Percentiles rank a stretch among this genome's conserved stretches.
phyloP scores from a whole-genome alignment of 1,140 invertebrate species.

The Anastrepha ludens region DNA sequence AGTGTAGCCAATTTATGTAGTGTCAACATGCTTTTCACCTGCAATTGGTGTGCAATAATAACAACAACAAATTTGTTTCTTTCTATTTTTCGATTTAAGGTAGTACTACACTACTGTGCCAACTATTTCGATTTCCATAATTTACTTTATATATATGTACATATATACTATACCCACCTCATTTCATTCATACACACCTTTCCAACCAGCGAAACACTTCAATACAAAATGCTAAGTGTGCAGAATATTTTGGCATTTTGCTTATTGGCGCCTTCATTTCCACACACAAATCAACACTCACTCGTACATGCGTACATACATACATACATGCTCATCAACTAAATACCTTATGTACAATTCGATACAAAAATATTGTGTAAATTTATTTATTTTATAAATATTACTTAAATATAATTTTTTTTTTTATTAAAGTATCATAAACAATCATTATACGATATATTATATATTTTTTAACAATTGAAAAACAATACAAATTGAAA shows the following conservation, averaged over 20 bases:
- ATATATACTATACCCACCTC: too few relatives aligned
- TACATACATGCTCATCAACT: conserved; percentile 9
- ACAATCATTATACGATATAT: conserved; percentile 36
- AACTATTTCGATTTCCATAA: neutral
- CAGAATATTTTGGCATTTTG: too few relatives aligned
- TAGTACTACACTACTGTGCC: neutral
- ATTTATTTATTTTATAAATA: conserved; percentile 46
- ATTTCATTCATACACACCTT: too few relatives aligned
- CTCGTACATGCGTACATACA: neutral
- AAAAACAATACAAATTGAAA: conserved; percentile 51
- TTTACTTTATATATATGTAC: neutral
- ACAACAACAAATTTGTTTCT: neutral
- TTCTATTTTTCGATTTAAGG: neutral
- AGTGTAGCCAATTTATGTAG: neutral
- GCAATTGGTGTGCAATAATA: neutral
- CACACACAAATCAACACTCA: too few relatives aligned
- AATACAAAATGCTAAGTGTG: too few relatives aligned
- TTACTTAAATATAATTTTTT: conserved; percentile 46
- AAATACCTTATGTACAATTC: conserved; percentile 44
- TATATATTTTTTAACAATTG: conserved; percentile 39
- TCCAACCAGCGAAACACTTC: too few relatives aligned
- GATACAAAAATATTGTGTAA: conserved; percentile 34
- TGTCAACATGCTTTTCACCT: neutral
- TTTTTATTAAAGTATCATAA: conserved; percentile 21
- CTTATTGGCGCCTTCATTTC: too few relatives aligned